A percentile compares a stretch with the other conserved stretches of the same genome.
These are phyloP conservation scores for Mastacembelus armatus DNA, from an alignment of 2,797 vertebrate species.

Conservation along the genomic window DNA sequence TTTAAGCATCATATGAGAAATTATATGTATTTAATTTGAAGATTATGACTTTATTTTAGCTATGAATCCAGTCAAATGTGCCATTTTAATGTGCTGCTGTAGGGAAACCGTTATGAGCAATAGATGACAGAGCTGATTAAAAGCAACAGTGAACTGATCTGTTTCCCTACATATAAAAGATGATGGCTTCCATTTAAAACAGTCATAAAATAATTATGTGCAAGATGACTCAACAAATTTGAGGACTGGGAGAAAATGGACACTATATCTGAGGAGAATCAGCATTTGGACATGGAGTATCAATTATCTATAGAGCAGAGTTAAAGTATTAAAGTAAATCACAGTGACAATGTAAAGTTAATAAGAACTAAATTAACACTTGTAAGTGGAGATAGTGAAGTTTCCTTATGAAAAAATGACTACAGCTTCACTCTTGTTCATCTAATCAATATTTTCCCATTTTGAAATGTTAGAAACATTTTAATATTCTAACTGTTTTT, in stretches of 20 bases:
- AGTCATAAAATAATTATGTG: constrained; percentile 45
- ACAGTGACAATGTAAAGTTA: background rate
- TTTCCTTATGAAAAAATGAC: background rate
- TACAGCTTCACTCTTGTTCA: background rate
- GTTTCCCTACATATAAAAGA: constrained; percentile 46
- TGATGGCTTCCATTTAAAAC: constrained; percentile 51
- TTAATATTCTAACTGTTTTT: no score
- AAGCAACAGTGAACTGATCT: constrained; percentile 49
- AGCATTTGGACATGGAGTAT: background rate
- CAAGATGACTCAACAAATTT: constrained; percentile 36
- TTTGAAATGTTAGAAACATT: background rate
- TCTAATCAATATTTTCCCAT: no score
- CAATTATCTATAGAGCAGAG: background rate
- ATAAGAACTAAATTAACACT: constrained; percentile 11
- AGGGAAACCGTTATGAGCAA: constrained; percentile 56
- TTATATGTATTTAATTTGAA: constrained; percentile 46
- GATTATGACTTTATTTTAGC: constrained; percentile 57
- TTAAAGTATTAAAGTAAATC: constrained; percentile 1
- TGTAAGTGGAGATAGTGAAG: background rate
- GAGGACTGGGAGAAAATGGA: constrained; percentile 12
- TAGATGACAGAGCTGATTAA: constrained; percentile 43
- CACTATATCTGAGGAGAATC: constrained; percentile 11
- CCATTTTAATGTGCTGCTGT: constrained; percentile 44
- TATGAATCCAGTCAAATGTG: constrained; percentile 55
- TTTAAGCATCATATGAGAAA: constrained; percentile 50